Evolutionary conservation across 1,140 invertebrate species (phyloP).

Genomic region (Brachystomella parvula): DNA sequence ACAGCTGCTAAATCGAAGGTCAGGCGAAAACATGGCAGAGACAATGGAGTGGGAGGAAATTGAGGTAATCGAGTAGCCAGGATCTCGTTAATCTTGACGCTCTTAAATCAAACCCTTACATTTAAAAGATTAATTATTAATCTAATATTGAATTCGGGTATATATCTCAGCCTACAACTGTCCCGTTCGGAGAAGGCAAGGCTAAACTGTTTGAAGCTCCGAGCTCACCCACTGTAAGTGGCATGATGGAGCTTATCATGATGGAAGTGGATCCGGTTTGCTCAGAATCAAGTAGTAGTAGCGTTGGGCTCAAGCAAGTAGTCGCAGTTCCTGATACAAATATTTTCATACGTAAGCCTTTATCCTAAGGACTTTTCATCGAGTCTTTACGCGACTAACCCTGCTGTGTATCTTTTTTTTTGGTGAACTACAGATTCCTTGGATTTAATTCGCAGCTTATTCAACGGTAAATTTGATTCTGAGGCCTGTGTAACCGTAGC

Average conservation of each 20-base stretch:
- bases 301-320: background rate
- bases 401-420: slow-evolving; percentile 1
- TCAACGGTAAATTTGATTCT: slow-evolving; percentile 21
- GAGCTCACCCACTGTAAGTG: background rate
- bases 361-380: background rate
- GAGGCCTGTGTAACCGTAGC: slow-evolving; percentile 12
- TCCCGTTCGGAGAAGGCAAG: no score
- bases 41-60: slow-evolving; percentile 8
- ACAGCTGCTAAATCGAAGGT: no score
- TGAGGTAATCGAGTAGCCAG: background rate
- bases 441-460: slow-evolving; percentile 15
- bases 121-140: no score
- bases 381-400: background rate
- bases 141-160: no score
- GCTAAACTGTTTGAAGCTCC: no score
- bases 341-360: slow-evolving; percentile 33
- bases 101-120: background rate
- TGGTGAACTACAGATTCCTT: slow-evolving; percentile 13
- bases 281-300: background rate
- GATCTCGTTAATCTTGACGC: background rate
- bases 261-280: slow-evolving; percentile 22
- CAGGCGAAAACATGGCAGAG: no score
- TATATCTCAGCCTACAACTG: no score
- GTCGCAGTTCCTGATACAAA: slow-evolving; percentile 35
- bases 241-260: background rate